phyloP scores from a whole-genome alignment of 2,888 invertebrate genomes.

The Nephrotoma guestfalica region DNA sequence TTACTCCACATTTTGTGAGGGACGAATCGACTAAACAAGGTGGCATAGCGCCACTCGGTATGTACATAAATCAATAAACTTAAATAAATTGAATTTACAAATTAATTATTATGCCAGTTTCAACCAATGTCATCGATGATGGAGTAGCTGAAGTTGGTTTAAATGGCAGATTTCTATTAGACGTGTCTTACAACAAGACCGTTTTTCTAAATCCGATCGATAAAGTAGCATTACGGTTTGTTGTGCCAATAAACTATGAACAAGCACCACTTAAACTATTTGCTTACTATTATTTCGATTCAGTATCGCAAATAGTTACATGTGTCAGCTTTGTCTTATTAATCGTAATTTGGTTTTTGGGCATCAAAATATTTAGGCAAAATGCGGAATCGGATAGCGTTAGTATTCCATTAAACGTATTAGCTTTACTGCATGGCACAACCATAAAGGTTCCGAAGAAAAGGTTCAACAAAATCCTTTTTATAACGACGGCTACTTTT shows the following conservation, averaged over 20 bases:
- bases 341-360: background rate
- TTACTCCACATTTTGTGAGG: background rate
- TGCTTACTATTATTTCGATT: background rate
- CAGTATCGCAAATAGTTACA: background rate
- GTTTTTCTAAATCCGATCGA: background rate
- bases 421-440: background rate
- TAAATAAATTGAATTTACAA: background rate
- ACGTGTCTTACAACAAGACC: background rate
- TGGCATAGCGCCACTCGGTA: background rate
- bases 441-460: background rate
- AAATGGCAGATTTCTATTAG: background rate
- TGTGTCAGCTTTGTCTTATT: background rate
- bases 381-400: background rate
- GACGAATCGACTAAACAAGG: background rate
- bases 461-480: background rate
- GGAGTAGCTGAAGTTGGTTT: background rate
- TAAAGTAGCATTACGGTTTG: background rate
- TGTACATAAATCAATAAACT: no score
- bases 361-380: background rate
- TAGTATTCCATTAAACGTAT: background rate
- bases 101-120: background rate
- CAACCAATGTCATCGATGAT: background rate
- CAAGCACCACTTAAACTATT: background rate
- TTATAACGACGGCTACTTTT: background rate
- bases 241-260: background rate